Base-by-base conservation (phyloP, 2,113 vertebrate genomes). In the Vimba vimba region DNA sequence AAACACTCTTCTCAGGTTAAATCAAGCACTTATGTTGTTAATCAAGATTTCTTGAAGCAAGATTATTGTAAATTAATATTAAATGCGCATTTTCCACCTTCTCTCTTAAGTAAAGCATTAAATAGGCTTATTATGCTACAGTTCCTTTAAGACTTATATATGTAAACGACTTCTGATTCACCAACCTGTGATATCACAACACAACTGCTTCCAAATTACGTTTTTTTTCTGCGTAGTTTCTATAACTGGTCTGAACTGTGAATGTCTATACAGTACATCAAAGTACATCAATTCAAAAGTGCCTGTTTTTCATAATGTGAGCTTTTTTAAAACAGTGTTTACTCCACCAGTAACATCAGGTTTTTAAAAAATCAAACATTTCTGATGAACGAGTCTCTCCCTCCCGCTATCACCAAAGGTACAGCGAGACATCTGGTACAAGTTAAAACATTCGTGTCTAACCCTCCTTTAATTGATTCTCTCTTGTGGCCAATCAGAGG, bases 401-500 rank as follows among this genome's bases (percentile, higher is more conserved):
- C 27, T 8, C 45, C 27, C 27, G 4, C 47, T n/a, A 83, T 43
- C 33, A 83, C 30, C 68, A 83, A 43, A 73, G 82, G 27, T 57
- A 83, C 33, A 73, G 47, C 13, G 19, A 73, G 82, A 83, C 82
- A 83, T 73, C 68, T 83, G 82, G 27, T 73, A 57, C 23, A 59
- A 83, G 47, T 21, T 83, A 39, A 83, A 73, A 83, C 68, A 2
- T 11, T 39, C 23, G 2, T n/a, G 82, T 83, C 68, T 59, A 71
- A 73, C 66, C 82, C 50, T 83, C 66, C 68, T 83, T 50, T 83
- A 83, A 83, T 73, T 83, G 21, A 1, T 21, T 55, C 33, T 83
- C 82, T 83, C 82, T 74, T 8, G 68, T 83, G 82, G 82, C 82
- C 82, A 83, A 83, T 83, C 82, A 83, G 82, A 83, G 68, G 50